A percentile compares a stretch with the other conserved stretches of the same genome.
Conservation (phyloP, 2,888 invertebrate genomes). For the Rhagonycha fulva region DNA sequence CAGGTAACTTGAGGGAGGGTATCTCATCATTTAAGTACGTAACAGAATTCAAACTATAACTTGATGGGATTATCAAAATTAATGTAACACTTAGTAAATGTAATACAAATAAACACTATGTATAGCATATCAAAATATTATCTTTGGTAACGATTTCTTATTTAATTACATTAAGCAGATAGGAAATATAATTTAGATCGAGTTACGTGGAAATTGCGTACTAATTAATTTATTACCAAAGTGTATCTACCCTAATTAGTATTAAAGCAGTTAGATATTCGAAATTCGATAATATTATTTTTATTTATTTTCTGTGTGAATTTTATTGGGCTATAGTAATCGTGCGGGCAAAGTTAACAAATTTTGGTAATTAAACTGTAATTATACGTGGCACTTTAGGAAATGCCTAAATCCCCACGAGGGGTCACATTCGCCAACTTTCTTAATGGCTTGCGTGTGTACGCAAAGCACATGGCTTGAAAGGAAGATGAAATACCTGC, state of each 20-base stretch:
- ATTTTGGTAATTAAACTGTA: conserved; percentile 22
- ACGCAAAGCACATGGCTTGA: conserved; percentile 14
- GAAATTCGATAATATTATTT: not conserved
- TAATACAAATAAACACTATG: not conserved
- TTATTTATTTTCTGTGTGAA: not conserved
- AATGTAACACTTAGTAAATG: not conserved
- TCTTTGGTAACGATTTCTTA: not conserved
- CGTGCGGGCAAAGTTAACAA: not conserved
- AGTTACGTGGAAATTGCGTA: conserved; percentile 1
- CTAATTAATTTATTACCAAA: conserved; percentile 8
- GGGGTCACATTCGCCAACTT: conserved; percentile 22
- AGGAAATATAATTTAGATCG: conserved; percentile 5
- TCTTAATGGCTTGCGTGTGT: conserved; percentile 20
- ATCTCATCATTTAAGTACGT: too few relatives aligned
- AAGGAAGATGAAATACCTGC: not conserved
- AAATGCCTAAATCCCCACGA: conserved; percentile 20
- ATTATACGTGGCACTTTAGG: conserved; percentile 23
- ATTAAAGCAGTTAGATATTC: not conserved
- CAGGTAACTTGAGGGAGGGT: too few relatives aligned
- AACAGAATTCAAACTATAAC: too few relatives aligned
- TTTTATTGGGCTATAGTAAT: not conserved
- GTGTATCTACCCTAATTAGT: conserved; percentile 1
- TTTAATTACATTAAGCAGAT: not conserved
- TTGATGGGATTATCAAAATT: not conserved
- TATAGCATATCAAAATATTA: not conserved